Conservation (phyloP, 2,797 vertebrate genomes). For the Lepus townsendii region DNA sequence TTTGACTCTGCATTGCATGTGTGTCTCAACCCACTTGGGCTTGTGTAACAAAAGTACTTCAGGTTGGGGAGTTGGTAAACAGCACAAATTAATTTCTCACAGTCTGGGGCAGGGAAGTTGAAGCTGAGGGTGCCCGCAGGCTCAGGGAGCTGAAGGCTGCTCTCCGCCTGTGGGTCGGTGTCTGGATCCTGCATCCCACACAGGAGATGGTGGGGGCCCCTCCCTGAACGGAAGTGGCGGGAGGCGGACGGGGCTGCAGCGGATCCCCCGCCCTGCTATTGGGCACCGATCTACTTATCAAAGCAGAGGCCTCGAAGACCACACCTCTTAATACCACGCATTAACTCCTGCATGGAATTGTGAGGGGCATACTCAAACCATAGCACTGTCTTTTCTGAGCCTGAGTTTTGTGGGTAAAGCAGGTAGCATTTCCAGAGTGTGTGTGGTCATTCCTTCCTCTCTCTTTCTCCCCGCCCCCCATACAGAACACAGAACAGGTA, state of each 20-base stretch:
- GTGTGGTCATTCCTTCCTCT: too few relatives aligned
- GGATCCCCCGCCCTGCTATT: background rate
- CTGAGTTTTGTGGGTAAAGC: constrained; percentile 48
- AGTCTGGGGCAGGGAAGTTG: background rate
- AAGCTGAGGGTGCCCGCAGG: background rate
- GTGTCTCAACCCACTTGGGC: background rate
- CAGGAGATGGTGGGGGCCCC: background rate
- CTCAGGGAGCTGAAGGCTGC: background rate
- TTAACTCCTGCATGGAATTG: background rate
- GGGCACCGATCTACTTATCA: background rate
- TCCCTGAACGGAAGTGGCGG: too few relatives aligned
- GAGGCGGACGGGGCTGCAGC: too few relatives aligned
- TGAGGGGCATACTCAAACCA: background rate
- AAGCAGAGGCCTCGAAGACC: too few relatives aligned
- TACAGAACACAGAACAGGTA: too few relatives aligned
- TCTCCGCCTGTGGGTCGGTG: background rate
- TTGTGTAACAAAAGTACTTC: background rate
- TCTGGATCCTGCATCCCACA: background rate
- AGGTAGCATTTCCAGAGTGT: background rate
- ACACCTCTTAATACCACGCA: background rate
- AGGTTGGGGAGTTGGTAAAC: background rate
- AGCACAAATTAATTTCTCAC: background rate
- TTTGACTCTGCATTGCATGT: background rate
- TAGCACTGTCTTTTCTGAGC: constrained; percentile 49
- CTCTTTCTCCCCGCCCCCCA: too few relatives aligned